Percentiles rank a stretch among this genome's conserved stretches.
Conservation (phyloP, 2,797 vertebrate species). For the Lacerta agilis region DNA sequence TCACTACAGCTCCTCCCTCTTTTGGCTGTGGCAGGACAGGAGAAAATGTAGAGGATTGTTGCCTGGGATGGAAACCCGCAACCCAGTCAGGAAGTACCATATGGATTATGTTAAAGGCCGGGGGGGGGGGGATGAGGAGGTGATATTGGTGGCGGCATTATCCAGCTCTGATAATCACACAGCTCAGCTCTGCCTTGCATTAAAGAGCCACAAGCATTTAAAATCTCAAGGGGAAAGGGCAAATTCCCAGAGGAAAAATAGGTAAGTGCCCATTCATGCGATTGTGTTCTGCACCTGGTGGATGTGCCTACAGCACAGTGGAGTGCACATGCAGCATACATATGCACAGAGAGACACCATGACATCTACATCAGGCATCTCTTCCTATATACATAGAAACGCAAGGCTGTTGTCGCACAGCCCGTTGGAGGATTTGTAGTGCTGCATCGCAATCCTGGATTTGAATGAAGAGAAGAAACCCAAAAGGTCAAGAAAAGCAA, state of each 20-base stretch:
- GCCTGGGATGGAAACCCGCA: not conserved
- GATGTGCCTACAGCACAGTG: not conserved
- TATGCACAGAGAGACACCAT: not conserved
- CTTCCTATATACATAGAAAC: no score
- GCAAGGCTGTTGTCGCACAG: no score
- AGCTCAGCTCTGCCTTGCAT: not conserved
- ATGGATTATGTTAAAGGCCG: not conserved
- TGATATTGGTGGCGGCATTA: not conserved
- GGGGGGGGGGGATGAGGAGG: not conserved
- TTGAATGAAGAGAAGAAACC: not conserved
- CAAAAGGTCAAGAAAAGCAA: not conserved
- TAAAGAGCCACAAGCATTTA: not conserved
- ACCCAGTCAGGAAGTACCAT: not conserved
- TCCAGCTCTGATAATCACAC: rapidly evolving
- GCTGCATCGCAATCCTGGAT: not conserved
- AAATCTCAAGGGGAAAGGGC: not conserved
- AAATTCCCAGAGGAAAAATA: not conserved
- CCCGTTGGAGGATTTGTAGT: no score
- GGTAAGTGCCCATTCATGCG: not conserved
- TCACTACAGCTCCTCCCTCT: not conserved
- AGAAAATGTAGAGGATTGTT: not conserved
- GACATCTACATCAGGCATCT: not conserved
- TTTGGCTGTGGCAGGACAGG: not conserved
- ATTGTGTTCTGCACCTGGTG: no score
- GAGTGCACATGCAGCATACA: not conserved